phyloP scores from a whole-genome alignment of 2,888 invertebrate species.

The Amphimallon solstitiale region DNA sequence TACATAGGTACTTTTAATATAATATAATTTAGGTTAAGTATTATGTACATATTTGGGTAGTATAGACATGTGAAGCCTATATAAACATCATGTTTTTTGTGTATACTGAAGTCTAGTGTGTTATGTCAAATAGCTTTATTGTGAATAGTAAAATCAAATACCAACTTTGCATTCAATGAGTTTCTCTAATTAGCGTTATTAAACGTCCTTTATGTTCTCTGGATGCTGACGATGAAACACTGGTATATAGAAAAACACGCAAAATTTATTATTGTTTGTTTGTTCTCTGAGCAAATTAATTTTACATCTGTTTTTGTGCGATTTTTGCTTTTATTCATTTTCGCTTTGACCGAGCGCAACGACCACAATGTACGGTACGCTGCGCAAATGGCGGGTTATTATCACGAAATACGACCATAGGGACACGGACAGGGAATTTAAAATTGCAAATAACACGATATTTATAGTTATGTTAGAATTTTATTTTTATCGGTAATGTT shows the following conservation, averaged over 20 bases:
- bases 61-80: too few relatives aligned
- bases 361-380: conserved; percentile 8
- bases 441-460: conserved; percentile 9
- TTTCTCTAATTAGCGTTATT: not conserved
- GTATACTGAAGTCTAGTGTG: too few relatives aligned
- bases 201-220: too few relatives aligned
- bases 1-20: too few relatives aligned
- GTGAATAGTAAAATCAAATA: too few relatives aligned
- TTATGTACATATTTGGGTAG: too few relatives aligned
- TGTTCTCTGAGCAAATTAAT: conserved; percentile 12
- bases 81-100: too few relatives aligned
- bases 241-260: not conserved
- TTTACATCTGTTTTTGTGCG: conserved; percentile 19
- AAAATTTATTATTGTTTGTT: conserved; percentile 3
- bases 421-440: not conserved
- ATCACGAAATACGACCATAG: conserved; percentile 7
- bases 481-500: not conserved
- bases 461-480: conserved; percentile 5
- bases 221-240: too few relatives aligned
- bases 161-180: not conserved
- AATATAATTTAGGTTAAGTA: too few relatives aligned
- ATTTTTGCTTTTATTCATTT: conserved; percentile 13
- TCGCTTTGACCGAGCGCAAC: conserved; percentile 9
- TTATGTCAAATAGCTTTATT: too few relatives aligned
- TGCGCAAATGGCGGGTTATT: conserved; percentile 4